Conservation (phyloP, 2,888 invertebrate genomes). For the Melinaea menophilus region DNA sequence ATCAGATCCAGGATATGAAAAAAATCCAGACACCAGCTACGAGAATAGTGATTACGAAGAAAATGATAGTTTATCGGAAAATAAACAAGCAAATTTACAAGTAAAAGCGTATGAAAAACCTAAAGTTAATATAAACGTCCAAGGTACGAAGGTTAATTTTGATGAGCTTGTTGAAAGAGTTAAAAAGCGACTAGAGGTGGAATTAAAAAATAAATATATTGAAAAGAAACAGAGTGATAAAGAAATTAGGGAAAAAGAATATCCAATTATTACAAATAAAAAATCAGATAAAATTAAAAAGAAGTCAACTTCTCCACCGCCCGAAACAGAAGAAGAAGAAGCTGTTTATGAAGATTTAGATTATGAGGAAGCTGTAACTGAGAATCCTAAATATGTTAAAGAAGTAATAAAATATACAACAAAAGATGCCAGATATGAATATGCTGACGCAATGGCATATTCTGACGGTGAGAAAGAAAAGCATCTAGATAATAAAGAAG, state of each 20-base stretch:
- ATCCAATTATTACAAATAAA: not conserved
- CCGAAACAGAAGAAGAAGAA: constrained; percentile 8
- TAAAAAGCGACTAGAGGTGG: constrained; percentile 20
- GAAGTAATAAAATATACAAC: not conserved
- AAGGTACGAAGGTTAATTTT: constrained; percentile 18
- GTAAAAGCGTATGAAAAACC: constrained; percentile 1
- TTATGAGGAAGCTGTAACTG: constrained; percentile 14
- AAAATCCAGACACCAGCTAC: not conserved
- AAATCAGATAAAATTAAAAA: not conserved
- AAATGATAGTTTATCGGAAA: constrained; percentile 9
- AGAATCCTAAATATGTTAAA: constrained; percentile 11
- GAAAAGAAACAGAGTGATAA: not conserved
- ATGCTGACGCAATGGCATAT: constrained; percentile 15
- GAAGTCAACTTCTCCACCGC: not conserved
- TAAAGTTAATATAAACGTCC: constrained; percentile 1
- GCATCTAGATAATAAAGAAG: not conserved
- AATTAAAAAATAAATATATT: constrained; percentile 15
- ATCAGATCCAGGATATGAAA: not conserved
- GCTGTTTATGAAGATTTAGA: constrained; percentile 14
- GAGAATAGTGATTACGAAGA: constrained; percentile 4
- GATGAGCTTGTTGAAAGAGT: constrained; percentile 27
- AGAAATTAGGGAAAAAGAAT: constrained; percentile 1
- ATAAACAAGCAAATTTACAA: not conserved
- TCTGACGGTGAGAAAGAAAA: not conserved
- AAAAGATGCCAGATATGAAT: constrained; percentile 16